phyloP scores from a whole-genome alignment of 2,797 vertebrate species.

The Chiloscyllium punctatum region DNA sequence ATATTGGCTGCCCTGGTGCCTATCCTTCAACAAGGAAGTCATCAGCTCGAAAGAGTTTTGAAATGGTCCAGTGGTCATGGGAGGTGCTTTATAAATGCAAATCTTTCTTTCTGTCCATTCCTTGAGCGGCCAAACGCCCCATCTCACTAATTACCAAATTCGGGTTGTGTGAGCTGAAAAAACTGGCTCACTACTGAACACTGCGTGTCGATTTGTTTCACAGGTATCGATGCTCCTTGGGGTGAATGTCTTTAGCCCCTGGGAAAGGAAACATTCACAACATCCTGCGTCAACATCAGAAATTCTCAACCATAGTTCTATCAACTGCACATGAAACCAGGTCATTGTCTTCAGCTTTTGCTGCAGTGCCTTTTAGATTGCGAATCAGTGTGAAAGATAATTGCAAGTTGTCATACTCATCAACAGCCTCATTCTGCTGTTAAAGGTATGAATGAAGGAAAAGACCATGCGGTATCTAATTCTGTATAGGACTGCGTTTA shows the following conservation, averaged over 20 bases:
- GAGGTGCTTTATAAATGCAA: not conserved
- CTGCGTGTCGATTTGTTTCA: no score
- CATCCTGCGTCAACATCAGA: not conserved
- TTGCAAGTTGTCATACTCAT: not conserved
- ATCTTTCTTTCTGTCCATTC: not conserved
- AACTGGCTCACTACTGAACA: not conserved
- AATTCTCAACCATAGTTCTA: not conserved
- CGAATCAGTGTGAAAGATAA: not conserved
- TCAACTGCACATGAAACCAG: not conserved
- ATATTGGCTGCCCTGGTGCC: not conserved
- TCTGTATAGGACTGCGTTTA: not conserved
- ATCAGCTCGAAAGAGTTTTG: no score
- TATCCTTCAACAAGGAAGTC: no score
- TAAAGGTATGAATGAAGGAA: not conserved
- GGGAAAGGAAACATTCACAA: not conserved
- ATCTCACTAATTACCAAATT: not conserved
- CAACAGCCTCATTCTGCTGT: not conserved
- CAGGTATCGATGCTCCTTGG: not conserved
- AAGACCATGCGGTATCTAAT: not conserved
- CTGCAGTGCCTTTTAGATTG: not conserved
- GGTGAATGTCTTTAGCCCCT: not conserved
- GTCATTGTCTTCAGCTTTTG: no score
- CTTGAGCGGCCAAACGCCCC: not conserved
- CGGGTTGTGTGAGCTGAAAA: not conserved
- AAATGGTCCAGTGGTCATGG: no score